Base-by-base conservation (phyloP, 2,797 vertebrate species). In the Arnoldichthys spilopterus region DNA sequence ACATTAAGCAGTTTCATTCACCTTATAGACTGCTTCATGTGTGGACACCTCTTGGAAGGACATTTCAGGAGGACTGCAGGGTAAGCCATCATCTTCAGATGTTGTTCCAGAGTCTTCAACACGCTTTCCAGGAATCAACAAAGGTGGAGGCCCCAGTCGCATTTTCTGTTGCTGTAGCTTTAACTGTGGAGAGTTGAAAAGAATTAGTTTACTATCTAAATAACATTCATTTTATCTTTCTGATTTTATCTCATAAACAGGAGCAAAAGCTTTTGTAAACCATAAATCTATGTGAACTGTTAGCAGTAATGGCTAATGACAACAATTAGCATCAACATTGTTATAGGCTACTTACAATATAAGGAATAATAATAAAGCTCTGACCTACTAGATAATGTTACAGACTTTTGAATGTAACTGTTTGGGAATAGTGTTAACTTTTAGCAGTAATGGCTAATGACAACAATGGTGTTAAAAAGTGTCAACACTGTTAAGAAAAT, bases 71-170 rank as follows among this genome's bases (percentile, higher is more conserved):
- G 96, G 96, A 75, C 95, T 90, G 20, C 83, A 92, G 68, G 95
- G 96, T 49, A 96, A 91, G 47, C 96, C 95, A 16, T 96, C 95
- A 2, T 96, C 96, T 88, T 96, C 96, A 73, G 96, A 96, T 85
- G 93, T 96, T 72, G 94, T 88, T 59, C 94, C 95, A 0, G 94
- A 78, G 72, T 96, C 95, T 53, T 96, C 95, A 20, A 84, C 82
- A 71, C 91, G 88, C 80, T 92, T 95, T 69, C 83, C 80, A 76
- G 92, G 85, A 54, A 92, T 86, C 51, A 87, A 78, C 82, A 93
- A 85, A 0, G 91, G 89, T 80, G 92, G 92, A 5, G 91, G 92
- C 18, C 92, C 91, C 83, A 94, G 32, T 80, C 91, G 95, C 87
- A 96, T 93, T 66, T 94, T 94, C 82, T 95, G 84, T 75, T 87